A percentile compares a stretch with the other conserved stretches of the same genome.
These are phyloP conservation scores for Malurus splendens DNA, from an alignment of 2,797 vertebrate genomes.

Conservation along the genomic window DNA sequence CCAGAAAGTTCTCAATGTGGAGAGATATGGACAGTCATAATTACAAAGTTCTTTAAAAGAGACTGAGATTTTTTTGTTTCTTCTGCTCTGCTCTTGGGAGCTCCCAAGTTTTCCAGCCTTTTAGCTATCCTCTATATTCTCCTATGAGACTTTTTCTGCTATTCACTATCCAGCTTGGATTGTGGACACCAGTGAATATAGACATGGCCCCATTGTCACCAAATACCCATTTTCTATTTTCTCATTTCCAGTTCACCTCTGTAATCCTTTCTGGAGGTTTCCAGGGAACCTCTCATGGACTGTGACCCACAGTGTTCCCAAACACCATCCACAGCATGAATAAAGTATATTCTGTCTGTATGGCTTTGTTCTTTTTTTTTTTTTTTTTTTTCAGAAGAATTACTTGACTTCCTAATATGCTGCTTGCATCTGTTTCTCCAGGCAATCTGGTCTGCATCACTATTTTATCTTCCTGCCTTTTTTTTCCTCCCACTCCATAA, in stretches of 20 bases:
- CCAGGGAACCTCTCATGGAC: neutral
- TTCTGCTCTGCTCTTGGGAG: neutral
- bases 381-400: neutral
- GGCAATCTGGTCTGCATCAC: slow-evolving; percentile 32
- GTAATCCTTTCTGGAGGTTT: neutral
- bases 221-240: neutral
- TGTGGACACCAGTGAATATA: neutral
- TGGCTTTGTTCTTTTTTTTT: neutral
- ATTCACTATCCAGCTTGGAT: neutral
- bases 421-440: slow-evolving; percentile 22
- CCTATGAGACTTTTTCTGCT: neutral
- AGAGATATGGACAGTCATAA: neutral
- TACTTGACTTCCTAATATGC: neutral
- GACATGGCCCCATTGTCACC: neutral
- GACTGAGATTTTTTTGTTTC: neutral
- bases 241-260: neutral
- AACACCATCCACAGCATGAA: neutral
- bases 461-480: neutral
- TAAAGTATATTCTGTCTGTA: neutral
- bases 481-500: neutral
- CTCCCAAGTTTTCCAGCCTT: neutral
- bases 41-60: neutral
- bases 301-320: neutral
- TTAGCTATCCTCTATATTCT: neutral
- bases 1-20: neutral